Base-by-base conservation (phyloP, 2,888 invertebrate genomes). In the Metacarcinus magister region DNA sequence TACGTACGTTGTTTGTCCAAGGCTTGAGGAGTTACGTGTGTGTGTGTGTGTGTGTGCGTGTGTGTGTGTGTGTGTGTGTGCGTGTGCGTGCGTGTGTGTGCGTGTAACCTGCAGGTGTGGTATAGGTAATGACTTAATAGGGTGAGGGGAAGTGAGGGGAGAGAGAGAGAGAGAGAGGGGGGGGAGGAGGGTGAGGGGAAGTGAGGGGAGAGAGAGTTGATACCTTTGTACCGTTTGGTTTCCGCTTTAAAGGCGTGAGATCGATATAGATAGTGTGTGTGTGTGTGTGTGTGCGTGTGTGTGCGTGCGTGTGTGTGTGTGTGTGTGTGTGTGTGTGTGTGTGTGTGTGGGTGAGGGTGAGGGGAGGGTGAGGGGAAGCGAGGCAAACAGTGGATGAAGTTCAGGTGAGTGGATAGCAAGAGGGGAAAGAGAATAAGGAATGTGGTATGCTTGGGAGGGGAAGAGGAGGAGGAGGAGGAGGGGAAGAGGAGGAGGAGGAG, bases 21-120 rank as follows among this genome's bases (percentile, higher is more conserved):
- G 54, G 54, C 54, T 13, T 10, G 16, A 54, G 10, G 54, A 54
- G 54, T 54, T 54, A 54, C 54, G 54, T 54, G 16, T 54, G 54
- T 16, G 67, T 67, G 67, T 67, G 67, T 67, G 67, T 67, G 67
- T 67, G 67, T 67, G 67, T 67, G 67, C n/a, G 67, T 67, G 67
- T 67, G 67, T 67, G 67, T 67, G 67, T 67, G 67, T 67, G 67
- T 67, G 60, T 60, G 60, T 60, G 60, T 60, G 60, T 60, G 60
- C 16, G 60, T 60, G 60, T 60, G 60, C 16, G 60, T 60, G 60
- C 16, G 60, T 60, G 60, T 60, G 67, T 67, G 67, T 67, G 67
- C n/a, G 23, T 67, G 10, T 67, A n/a, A n/a, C n/a, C n/a, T 67
- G 16, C n/a, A n/a, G 23, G 67, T 67, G 67, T 67, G 67, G 23